Evolutionary conservation across 2,113 vertebrate genomes (phyloP).

Genomic region (Andinoacara biseriatus): DNA sequence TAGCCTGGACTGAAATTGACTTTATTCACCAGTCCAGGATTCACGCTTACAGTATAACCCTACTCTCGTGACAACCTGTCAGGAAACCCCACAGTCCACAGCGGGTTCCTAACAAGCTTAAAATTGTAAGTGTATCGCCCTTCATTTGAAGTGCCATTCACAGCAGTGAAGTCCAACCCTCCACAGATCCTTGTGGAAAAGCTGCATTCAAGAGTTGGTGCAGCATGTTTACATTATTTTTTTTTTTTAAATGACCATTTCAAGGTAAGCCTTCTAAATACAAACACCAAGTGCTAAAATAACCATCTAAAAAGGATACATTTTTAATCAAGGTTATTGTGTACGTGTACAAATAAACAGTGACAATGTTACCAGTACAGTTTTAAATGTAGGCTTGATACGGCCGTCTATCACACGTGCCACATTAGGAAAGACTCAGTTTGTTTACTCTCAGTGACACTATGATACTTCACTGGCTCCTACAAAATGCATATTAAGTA

Average conservation of each 20-base stretch:
- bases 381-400: constrained; percentile 63
- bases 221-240: constrained; percentile 2
- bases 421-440: constrained; percentile 19
- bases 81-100: constrained; percentile 26
- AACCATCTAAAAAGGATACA: constrained; percentile 67
- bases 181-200: constrained; percentile 33
- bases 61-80: constrained; percentile 35
- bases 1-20: constrained; percentile 41
- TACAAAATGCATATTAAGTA: constrained; percentile 51
- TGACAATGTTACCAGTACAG: constrained; percentile 60
- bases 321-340: constrained; percentile 65
- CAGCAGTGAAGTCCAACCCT: constrained; percentile 42
- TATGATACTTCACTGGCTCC: constrained; percentile 40
- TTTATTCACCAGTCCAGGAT: constrained; percentile 24
- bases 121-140: constrained; percentile 8
- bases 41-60: constrained; percentile 28
- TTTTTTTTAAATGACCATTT: constrained; percentile 19
- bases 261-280: constrained; percentile 68
- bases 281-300: constrained; percentile 78
- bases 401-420: constrained; percentile 32
- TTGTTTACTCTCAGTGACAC: constrained; percentile 37
- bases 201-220: constrained; percentile 54
- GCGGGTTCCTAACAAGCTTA: constrained; percentile 30
- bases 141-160: constrained; percentile 35
- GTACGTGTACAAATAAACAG: constrained; percentile 65